Conservation (phyloP, 92 coral and sea anemone species). For the Paramuricea clavata region DNA sequence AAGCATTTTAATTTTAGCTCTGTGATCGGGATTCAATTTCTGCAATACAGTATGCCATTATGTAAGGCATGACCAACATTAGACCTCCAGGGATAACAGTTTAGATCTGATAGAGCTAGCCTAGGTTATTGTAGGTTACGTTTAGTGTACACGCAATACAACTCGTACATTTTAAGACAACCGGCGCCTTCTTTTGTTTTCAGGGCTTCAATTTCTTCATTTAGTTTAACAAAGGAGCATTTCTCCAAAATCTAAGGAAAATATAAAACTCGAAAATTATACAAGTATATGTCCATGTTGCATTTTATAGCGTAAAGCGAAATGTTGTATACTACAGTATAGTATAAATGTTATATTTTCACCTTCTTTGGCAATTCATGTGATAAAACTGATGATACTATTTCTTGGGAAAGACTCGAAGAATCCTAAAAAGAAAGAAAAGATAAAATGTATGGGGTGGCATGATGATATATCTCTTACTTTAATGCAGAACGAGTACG, state of each 20-base stretch:
- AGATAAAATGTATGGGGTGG: background rate
- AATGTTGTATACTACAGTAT: background rate
- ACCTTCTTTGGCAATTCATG: conserved; percentile 89
- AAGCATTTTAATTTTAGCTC: no score
- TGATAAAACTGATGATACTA: conserved; percentile 81
- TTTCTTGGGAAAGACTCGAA: conserved; percentile 82
- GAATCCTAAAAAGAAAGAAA: conserved; percentile 51
- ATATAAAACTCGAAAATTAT: background rate
- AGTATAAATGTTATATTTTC: background rate
- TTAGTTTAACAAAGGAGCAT: conserved; percentile 54
- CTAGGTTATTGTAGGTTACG: background rate
- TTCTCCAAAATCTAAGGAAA: conserved; percentile 72
- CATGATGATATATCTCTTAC: background rate
- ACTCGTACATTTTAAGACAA: conserved; percentile 8
- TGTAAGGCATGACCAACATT: no score
- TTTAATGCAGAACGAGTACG: background rate
- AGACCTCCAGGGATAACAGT: background rate
- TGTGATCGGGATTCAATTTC: no score
- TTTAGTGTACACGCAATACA: no score
- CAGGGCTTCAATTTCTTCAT: background rate
- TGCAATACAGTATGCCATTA: no score
- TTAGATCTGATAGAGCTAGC: background rate
- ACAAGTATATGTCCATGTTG: no score
- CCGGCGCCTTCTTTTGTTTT: background rate
- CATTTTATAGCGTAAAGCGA: no score